Conservation (phyloP, 2,888 invertebrate genomes). For the Steromphala cineraria region DNA sequence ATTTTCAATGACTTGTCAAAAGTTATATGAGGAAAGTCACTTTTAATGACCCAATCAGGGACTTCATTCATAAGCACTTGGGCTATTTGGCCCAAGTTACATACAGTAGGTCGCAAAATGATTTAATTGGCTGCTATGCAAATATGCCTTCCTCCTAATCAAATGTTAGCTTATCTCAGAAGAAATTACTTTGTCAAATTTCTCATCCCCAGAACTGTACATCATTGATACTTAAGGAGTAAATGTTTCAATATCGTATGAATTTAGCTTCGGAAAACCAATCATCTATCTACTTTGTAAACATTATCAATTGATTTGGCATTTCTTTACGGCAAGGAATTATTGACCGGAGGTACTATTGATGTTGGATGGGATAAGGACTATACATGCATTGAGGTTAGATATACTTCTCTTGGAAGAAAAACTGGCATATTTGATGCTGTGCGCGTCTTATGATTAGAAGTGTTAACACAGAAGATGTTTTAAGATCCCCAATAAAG, state of each 20-base stretch:
- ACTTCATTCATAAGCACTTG: too few relatives aligned
- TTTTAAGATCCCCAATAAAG: background rate
- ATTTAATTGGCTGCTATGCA: slow-evolving; percentile 9
- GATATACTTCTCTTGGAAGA: too few relatives aligned
- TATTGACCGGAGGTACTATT: too few relatives aligned
- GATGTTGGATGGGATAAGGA: too few relatives aligned
- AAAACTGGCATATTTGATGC: too few relatives aligned
- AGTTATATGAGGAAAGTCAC: too few relatives aligned
- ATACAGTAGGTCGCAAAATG: background rate
- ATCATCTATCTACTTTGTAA: background rate
- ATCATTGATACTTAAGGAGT: background rate
- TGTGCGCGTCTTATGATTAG: background rate
- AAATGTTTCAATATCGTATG: background rate
- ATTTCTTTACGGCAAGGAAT: background rate
- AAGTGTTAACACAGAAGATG: background rate
- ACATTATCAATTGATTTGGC: background rate
- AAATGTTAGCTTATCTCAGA: background rate
- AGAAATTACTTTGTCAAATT: background rate
- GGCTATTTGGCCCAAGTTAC: too few relatives aligned
- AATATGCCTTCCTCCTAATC: background rate
- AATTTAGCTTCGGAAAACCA: background rate
- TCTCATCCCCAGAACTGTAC: background rate
- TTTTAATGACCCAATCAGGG: too few relatives aligned
- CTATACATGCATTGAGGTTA: too few relatives aligned
- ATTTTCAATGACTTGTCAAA: too few relatives aligned